phyloP scores from a whole-genome alignment of 2,113 vertebrate genomes.

The Hippocampus zosterae region DNA sequence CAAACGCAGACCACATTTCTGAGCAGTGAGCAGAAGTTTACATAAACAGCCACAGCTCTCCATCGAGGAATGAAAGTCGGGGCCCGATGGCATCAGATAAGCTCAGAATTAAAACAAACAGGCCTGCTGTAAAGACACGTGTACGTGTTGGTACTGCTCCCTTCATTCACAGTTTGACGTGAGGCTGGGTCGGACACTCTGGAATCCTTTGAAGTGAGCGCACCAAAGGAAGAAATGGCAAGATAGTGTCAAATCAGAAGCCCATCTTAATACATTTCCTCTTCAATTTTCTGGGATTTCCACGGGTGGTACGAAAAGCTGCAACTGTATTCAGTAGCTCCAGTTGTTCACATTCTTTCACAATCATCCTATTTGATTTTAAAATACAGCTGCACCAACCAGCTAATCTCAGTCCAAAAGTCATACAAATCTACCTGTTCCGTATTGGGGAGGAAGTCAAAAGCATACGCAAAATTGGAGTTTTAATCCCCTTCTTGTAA shows the following conservation, averaged over 20 bases:
- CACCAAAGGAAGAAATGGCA: background rate
- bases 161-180: conserved; percentile 5
- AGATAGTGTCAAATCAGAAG: background rate
- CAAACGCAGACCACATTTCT: conserved; percentile 43
- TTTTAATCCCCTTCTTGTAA: conserved; percentile 15
- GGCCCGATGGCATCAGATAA: conserved; percentile 19
- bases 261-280: background rate
- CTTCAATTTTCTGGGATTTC: background rate
- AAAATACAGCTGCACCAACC: background rate
- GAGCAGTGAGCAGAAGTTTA: conserved; percentile 50
- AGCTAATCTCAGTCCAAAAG: background rate
- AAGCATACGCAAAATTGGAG: background rate
- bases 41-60: conserved; percentile 43
- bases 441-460: background rate
- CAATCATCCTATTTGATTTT: background rate
- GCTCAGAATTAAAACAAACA: conserved; percentile 13
- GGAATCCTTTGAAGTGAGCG: background rate
- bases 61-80: conserved; percentile 42
- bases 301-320: background rate
- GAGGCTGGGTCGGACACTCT: background rate
- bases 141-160: background rate
- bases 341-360: background rate
- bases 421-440: background rate
- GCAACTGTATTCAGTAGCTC: background rate
- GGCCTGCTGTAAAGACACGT: background rate